These are phyloP conservation scores for Drosophila flavopinicola DNA, from an alignment of 2,888 invertebrate species.

Conservation along the genomic window DNA sequence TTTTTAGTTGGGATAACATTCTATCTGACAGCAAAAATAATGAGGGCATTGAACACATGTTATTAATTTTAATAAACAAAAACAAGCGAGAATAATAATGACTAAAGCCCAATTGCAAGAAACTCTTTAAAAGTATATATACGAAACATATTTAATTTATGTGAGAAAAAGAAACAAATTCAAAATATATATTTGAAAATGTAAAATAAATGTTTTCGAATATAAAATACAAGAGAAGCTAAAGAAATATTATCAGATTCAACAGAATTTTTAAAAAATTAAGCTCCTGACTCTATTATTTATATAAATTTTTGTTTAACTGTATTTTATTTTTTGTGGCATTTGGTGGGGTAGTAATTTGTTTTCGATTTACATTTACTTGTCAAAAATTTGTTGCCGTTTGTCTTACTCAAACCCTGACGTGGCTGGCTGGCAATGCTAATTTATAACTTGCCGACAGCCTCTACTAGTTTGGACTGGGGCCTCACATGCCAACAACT, in stretches of 20 bases:
- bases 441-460: constrained; percentile 75
- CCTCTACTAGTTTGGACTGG: constrained; percentile 41
- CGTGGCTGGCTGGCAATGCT: constrained; percentile 46
- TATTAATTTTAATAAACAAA: background rate
- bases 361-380: constrained; percentile 25
- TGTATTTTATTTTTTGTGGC: background rate
- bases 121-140: background rate
- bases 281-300: background rate
- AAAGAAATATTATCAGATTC: background rate
- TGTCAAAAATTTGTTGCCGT: constrained; percentile 40
- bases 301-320: background rate
- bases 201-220: too few relatives aligned
- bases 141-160: too few relatives aligned
- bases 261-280: background rate
- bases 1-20: background rate
- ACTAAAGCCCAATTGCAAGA: background rate
- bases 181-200: too few relatives aligned
- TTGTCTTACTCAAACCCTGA: constrained; percentile 45
- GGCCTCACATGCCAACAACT: constrained; percentile 32
- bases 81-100: too few relatives aligned
- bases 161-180: too few relatives aligned
- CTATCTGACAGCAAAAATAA: background rate
- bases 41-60: background rate
- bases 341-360: constrained; percentile 25
- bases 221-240: background rate